Conservation (phyloP, 37 sponge, comb jelly and placozoan genomes). For the Beroe ovata region DNA sequence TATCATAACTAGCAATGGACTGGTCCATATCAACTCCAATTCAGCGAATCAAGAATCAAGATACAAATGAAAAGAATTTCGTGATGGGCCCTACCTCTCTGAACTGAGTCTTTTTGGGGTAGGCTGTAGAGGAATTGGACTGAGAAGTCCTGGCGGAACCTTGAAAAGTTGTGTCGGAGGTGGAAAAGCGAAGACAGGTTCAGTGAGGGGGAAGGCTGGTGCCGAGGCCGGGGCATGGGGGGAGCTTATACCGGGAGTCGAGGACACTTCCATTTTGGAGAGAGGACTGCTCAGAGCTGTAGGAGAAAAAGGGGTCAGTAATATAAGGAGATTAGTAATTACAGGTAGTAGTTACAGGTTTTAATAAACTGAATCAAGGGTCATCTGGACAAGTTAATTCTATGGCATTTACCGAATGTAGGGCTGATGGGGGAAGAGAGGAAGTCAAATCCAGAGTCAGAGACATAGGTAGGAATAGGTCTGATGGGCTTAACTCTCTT, state of each 20-base stretch:
- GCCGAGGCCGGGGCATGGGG: constrained; percentile 61
- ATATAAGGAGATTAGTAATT: no score
- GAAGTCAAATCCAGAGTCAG: constrained; percentile 12
- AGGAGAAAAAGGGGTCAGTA: neutral
- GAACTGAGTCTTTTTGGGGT: constrained; percentile 23
- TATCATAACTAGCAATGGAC: no score
- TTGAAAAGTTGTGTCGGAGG: constrained; percentile 30
- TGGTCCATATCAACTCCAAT: no score
- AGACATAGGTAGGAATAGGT: constrained; percentile 60
- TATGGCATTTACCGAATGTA: constrained; percentile 47
- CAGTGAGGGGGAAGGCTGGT: constrained; percentile 35
- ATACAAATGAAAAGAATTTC: no score
- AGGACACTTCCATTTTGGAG: constrained; percentile 66
- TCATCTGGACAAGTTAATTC: no score
- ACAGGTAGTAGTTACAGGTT: no score
- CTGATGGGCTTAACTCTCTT: constrained; percentile 59
- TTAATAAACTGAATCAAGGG: no score
- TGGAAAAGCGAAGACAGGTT: constrained; percentile 12
- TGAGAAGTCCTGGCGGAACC: constrained; percentile 23
- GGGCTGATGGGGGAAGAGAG: constrained; percentile 66
- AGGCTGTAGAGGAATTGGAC: constrained; percentile 66
- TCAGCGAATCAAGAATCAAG: no score
- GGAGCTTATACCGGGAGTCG: constrained; percentile 25
- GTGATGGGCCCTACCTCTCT: constrained; percentile 29
- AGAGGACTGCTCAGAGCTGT: constrained; percentile 51